Evolutionary conservation across 2,888 invertebrate species (phyloP).

Genomic region (Meteorus cinctellus): DNA sequence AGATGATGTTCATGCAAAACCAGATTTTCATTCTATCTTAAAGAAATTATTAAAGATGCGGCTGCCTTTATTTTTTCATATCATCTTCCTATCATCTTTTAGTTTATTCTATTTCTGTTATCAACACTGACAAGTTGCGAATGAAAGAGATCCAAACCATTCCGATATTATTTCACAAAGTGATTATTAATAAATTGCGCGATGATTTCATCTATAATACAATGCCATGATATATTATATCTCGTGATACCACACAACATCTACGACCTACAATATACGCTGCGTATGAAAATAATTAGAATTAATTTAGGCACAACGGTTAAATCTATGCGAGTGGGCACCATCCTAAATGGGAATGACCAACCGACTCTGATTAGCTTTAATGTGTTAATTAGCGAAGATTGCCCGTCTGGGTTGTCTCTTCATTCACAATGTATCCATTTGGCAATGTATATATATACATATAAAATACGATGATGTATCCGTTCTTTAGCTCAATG

Average conservation of each 20-base stretch:
- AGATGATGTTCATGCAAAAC: too few species aligned
- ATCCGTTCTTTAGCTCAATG: background rate
- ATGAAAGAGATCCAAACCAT: too few species aligned
- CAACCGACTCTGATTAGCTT: constrained; percentile 71
- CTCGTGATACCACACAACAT: constrained; percentile 44
- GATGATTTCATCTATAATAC: background rate
- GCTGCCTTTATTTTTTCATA: too few species aligned
- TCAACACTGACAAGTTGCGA: too few species aligned
- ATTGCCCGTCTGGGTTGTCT: constrained; percentile 63
- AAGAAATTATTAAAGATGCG: too few species aligned
- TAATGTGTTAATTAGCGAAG: constrained; percentile 72
- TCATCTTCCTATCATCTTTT: too few species aligned
- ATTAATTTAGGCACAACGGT: constrained; percentile 70
- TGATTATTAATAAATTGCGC: constrained; percentile 10
- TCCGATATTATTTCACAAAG: too few species aligned
- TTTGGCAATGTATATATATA: constrained; percentile 29
- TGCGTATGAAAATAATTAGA: constrained; percentile 69
- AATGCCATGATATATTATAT: constrained; percentile 13
- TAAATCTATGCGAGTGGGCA: constrained; percentile 71
- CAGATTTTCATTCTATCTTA: too few species aligned
- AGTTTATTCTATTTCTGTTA: too few species aligned
- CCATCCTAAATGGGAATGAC: constrained; percentile 62
- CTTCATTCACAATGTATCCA: constrained; percentile 25
- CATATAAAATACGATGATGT: constrained; percentile 5
- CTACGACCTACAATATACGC: constrained; percentile 46